Evolutionary conservation across 2,888 invertebrate species (phyloP).

Genomic region (Folsomia manolachei): DNA sequence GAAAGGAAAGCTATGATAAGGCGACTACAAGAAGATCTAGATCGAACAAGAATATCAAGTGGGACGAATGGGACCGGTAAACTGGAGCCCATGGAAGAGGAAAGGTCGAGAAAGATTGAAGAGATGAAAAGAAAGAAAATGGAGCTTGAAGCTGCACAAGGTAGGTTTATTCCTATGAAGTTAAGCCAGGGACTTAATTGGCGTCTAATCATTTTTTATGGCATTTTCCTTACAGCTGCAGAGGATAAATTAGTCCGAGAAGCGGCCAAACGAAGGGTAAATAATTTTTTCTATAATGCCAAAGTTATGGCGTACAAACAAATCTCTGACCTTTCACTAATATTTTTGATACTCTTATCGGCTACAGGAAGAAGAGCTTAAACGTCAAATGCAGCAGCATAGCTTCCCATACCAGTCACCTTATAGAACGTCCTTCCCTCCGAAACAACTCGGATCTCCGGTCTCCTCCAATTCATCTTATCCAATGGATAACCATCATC

Average conservation of each 20-base stretch:
- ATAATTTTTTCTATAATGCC: no score
- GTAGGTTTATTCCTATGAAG: no score
- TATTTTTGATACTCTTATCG: not conserved
- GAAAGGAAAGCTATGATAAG: slow-evolving; percentile 54
- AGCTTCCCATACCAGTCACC: slow-evolving; percentile 52
- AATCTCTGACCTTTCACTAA: no score
- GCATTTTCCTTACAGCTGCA: no score
- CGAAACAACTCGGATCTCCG: slow-evolving; percentile 34
- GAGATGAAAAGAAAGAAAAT: slow-evolving; percentile 60
- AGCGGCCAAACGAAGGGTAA: slow-evolving; percentile 54
- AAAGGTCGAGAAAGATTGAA: slow-evolving; percentile 58
- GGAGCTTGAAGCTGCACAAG: slow-evolving; percentile 61
- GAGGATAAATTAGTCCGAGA: slow-evolving; percentile 55
- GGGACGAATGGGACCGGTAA: slow-evolving; percentile 21
- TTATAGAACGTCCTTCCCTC: slow-evolving; percentile 54
- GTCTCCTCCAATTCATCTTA: slow-evolving; percentile 23
- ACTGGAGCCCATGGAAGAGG: slow-evolving; percentile 52
- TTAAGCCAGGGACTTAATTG: no score
- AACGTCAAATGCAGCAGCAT: slow-evolving; percentile 53
- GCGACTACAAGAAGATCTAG: slow-evolving; percentile 55
- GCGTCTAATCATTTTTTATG: no score
- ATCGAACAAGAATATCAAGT: slow-evolving; percentile 53
- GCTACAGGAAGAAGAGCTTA: slow-evolving; percentile 55
- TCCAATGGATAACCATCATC: slow-evolving; percentile 21
- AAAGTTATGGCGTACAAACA: no score